Evolutionary conservation across 2,797 vertebrate species (phyloP).

Genomic region (Karalla daura): DNA sequence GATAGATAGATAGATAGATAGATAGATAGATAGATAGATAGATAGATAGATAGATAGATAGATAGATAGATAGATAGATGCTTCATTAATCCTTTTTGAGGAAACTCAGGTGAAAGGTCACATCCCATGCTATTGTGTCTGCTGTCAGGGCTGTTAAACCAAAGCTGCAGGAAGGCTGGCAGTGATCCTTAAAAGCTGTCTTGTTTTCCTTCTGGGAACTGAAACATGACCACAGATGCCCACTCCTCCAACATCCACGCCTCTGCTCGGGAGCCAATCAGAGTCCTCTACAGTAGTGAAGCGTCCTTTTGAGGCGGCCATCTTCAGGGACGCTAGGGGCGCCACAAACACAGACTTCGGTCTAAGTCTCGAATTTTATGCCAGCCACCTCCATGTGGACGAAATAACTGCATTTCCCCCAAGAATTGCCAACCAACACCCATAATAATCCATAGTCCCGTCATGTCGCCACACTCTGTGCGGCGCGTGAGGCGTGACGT

Average conservation of each 20-base stretch:
- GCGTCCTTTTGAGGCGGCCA: slow-evolving; percentile 1
- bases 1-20: no score
- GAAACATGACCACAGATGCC: neutral
- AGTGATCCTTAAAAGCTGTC: neutral
- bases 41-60: no score
- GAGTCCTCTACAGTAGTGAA: neutral
- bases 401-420: rapidly evolving
- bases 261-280: slow-evolving; percentile 66
- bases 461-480: slow-evolving; percentile 12
- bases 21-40: no score
- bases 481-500: neutral
- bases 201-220: slow-evolving; percentile 20
- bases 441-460: no score
- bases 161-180: no score
- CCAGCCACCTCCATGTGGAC: rapidly evolving
- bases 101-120: no score
- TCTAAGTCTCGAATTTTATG: neutral
- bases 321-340: slow-evolving; percentile 21
- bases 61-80: no score
- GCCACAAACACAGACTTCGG: neutral
- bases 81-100: no score
- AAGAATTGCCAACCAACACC: no score
- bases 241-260: slow-evolving; percentile 32
- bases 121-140: neutral
- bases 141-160: neutral